Base-by-base conservation (phyloP, 2,113 vertebrate species). In the Campylorhamphus procurvoides region DNA sequence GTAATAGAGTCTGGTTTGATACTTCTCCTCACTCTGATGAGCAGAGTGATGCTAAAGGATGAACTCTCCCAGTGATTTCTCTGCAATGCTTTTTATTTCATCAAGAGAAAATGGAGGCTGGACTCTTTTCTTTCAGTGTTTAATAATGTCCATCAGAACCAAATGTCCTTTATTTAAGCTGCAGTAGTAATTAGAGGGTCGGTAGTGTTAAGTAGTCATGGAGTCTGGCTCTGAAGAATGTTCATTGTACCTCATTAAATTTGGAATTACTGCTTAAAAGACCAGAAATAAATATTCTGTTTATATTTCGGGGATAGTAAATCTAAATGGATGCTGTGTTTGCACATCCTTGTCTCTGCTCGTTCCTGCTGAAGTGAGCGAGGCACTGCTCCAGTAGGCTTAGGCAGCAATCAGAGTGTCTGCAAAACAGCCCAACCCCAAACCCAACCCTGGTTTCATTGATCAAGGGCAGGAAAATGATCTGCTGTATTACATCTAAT, bases 161-260 rank as follows among this genome's bases (percentile, higher is more conserved):
- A 95, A 94, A 71, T 93, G 84, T 84, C 80, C 93, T 97, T 97
- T 97, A 96, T 97, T 97, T 97, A 97, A 97, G 94, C 80, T 82
- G 60, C 59, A 58, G 72, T 89, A 78, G 87, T 98, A 97, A 98
- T 98, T 98, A 97, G 94, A 96, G 93, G 86, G 95, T 95, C 92
- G 81, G 93, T 93, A 92, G 80, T 96, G 96, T 97, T 97, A 97
- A 97, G 94, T 90, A 97, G 95, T 94, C 94, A 50, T 68, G 56
- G 89, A 97, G 92, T 93, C 90, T 86, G 92, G 94, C 93, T 97
- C 96, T 95, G 94, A 98, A 91, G 88, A 97, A 95, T 94, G 85
- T 96, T 97, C 97, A 97, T 94, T 96, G 93, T 97, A 96, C 95
- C 92, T 98, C 96, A 89, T 98, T 98, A 98, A 97, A 98, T 98